These are phyloP conservation scores for Trachelus tabidus DNA, from an alignment of 2,888 invertebrate genomes.

Conservation along the genomic window DNA sequence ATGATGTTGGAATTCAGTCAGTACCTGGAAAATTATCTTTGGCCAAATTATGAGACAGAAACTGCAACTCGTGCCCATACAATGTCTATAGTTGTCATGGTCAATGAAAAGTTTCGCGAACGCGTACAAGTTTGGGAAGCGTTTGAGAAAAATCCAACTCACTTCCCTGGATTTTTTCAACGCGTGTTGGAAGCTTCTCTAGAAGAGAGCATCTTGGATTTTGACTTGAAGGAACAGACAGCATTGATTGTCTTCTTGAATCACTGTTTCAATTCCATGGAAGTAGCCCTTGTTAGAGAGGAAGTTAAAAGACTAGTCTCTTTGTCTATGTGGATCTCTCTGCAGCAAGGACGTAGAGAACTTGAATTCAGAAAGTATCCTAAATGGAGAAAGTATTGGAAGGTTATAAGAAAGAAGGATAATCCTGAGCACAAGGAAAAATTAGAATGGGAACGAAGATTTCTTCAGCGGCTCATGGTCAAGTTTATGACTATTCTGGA, in stretches of 20 bases:
- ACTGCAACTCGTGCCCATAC: conserved; percentile 86
- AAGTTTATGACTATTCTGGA: conserved; percentile 88
- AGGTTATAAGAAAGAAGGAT: conserved; percentile 87
- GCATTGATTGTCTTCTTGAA: conserved; percentile 91
- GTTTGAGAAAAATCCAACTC: conserved; percentile 80
- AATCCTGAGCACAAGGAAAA: conserved; percentile 77
- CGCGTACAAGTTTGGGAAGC: conserved; percentile 96
- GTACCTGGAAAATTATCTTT: conserved; percentile 95
- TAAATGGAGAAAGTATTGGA: conserved; percentile 94
- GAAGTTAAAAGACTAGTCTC: conserved; percentile 93
- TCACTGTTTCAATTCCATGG: conserved; percentile 98
- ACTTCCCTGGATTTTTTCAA: conserved; percentile 85
- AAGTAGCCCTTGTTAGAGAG: conserved; percentile 91
- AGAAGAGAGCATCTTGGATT: conserved; percentile 69
- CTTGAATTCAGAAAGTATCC: conserved; percentile 87
- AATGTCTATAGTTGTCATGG: conserved; percentile 97
- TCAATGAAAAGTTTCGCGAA: conserved; percentile 98
- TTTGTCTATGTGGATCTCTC: conserved; percentile 91
- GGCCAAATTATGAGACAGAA: conserved; percentile 92
- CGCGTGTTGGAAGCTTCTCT: conserved; percentile 83
- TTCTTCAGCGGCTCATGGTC: conserved; percentile 85
- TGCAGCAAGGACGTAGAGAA: conserved; percentile 86
- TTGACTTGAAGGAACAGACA: conserved; percentile 79
- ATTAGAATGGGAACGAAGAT: conserved; percentile 86
- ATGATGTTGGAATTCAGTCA: conserved; percentile 98